phyloP scores from a whole-genome alignment of 92 coral and sea anemone genomes.

The Porites evermanni region DNA sequence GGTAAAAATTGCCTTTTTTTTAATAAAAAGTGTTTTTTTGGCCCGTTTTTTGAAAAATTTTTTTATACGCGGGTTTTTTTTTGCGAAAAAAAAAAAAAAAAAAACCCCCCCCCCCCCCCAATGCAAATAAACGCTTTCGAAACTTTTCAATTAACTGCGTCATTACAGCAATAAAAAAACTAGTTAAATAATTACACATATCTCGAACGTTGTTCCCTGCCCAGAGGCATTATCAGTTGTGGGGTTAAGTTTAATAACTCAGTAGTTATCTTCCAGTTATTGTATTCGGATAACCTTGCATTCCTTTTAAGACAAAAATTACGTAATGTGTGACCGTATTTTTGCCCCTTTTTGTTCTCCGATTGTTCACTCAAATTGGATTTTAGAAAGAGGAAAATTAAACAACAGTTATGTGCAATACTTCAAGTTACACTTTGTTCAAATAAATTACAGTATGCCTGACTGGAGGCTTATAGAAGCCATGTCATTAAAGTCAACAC shows the following conservation, averaged over 20 bases:
- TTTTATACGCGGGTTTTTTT: too few species aligned
- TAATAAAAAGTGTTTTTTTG: too few species aligned
- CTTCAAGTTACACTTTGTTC: not conserved
- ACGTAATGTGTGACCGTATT: not conserved
- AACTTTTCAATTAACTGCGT: too few species aligned
- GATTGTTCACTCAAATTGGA: not conserved
- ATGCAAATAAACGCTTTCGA: too few species aligned
- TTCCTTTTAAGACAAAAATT: not conserved
- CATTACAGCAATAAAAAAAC: too few species aligned
- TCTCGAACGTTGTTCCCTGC: not conserved
- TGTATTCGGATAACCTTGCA: conserved; percentile 15
- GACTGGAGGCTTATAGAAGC: too few species aligned
- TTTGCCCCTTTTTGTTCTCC: not conserved
- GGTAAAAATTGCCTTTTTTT: too few species aligned
- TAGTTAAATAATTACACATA: not conserved
- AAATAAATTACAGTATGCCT: too few species aligned
- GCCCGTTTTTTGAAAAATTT: too few species aligned
- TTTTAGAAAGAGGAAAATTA: not conserved
- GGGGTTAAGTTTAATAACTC: conserved; percentile 18
- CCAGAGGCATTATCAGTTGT: not conserved
- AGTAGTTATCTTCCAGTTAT: not conserved
- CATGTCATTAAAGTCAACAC: too few species aligned
- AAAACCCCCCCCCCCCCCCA: too few species aligned
- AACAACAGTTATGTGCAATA: not conserved
- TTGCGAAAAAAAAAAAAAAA: too few species aligned